phyloP scores from a whole-genome alignment of 2,797 vertebrate species.

The Poliocrania exsul region DNA sequence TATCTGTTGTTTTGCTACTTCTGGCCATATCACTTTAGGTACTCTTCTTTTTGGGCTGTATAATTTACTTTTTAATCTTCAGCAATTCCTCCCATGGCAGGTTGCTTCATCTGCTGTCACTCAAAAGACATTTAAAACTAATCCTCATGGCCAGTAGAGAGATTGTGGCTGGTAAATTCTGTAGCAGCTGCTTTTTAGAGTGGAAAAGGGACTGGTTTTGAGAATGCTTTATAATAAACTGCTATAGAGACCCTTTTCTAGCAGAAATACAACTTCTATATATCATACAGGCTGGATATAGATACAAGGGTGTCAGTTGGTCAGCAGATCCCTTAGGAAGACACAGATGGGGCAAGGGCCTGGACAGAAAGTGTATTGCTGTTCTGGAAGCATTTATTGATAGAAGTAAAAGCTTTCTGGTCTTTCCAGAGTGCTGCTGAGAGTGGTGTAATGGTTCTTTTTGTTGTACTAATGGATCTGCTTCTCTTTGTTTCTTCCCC shows the following conservation, averaged over 20 bases:
- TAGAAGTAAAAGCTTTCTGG: neutral
- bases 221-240: neutral
- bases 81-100: neutral
- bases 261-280: accelerated
- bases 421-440: neutral
- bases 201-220: neutral
- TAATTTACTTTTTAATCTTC: neutral
- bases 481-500: neutral
- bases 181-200: neutral
- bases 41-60: neutral
- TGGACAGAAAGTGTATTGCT: neutral
- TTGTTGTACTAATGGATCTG: neutral
- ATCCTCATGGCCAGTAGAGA: neutral
- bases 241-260: neutral
- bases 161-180: neutral
- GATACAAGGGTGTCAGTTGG: neutral
- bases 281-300: neutral
- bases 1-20: neutral
- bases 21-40: neutral
- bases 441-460: neutral
- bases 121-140: neutral
- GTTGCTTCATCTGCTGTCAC: neutral
- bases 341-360: neutral
- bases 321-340: neutral
- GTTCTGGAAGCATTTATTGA: neutral